Evolutionary conservation across 2,113 vertebrate species (phyloP).

Genomic region (Actinemys pallida): DNA sequence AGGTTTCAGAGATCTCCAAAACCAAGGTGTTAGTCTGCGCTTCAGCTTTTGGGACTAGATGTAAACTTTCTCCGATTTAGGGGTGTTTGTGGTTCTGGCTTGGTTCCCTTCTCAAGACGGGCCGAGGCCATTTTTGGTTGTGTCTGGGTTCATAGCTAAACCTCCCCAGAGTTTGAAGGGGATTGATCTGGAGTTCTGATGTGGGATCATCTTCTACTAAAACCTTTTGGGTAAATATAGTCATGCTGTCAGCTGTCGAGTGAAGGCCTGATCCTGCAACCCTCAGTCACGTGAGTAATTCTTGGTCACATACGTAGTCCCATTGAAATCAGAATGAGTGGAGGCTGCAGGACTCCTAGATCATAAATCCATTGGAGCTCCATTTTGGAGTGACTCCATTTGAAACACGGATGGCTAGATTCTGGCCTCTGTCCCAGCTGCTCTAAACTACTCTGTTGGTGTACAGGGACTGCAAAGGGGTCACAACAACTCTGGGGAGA

Average conservation of each 20-base stretch:
- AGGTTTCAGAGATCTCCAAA: background rate
- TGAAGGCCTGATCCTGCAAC: background rate
- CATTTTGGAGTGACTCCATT: no score
- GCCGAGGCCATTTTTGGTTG: background rate
- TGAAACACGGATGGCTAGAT: background rate
- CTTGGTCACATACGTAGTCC: background rate
- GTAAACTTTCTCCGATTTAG: background rate
- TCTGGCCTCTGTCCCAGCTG: background rate
- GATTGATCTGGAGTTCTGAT: background rate
- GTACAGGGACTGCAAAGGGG: background rate
- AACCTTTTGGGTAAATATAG: background rate
- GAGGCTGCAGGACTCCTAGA: background rate
- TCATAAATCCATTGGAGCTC: background rate
- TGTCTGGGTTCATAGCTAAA: background rate
- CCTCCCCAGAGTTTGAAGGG: background rate
- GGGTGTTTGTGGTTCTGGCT: background rate
- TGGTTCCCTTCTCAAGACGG: background rate
- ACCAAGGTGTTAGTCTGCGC: background rate
- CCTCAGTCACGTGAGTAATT: background rate
- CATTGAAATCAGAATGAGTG: background rate
- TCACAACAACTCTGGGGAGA: background rate
- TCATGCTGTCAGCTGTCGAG: background rate
- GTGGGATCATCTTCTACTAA: background rate
- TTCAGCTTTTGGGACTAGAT: background rate
- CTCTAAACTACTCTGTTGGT: slow-evolving; percentile 2